Evolutionary conservation across 2,797 vertebrate genomes (phyloP).

Genomic region (Myripristis jacobus): DNA sequence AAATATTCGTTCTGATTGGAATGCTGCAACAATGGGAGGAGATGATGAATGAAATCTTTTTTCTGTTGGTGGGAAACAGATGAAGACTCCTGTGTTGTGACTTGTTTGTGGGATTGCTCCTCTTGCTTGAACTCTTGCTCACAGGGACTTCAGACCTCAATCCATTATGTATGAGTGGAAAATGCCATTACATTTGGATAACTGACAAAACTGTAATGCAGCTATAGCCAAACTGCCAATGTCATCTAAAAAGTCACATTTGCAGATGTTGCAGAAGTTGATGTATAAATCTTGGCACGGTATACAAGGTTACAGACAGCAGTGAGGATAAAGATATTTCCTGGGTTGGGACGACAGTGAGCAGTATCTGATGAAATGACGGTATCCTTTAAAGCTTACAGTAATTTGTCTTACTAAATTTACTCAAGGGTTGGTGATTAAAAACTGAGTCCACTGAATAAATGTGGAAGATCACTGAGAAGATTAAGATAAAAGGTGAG

Average conservation of each 20-base stretch:
- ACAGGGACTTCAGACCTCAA: slow-evolving; percentile 17
- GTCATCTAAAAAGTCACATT: slow-evolving; percentile 48
- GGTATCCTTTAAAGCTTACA: slow-evolving; percentile 44
- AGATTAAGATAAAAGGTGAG: not conserved
- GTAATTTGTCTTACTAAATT: slow-evolving; percentile 21
- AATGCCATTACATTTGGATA: slow-evolving; percentile 46
- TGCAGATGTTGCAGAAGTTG: slow-evolving; percentile 20
- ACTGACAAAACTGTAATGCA: slow-evolving; percentile 47
- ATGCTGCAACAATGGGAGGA: not conserved
- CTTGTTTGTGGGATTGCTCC: not conserved
- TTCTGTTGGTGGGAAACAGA: not conserved
- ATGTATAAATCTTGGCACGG: slow-evolving; percentile 55
- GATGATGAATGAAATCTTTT: too few relatives aligned
- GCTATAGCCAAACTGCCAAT: slow-evolving; percentile 33
- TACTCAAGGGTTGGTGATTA: not conserved
- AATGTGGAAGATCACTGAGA: not conserved
- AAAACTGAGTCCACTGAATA: not conserved
- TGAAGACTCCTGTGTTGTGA: slow-evolving; percentile 1
- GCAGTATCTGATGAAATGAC: slow-evolving; percentile 37
- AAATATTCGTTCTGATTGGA: slow-evolving; percentile 3
- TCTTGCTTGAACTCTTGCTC: not conserved
- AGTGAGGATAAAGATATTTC: slow-evolving; percentile 13
- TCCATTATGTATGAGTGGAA: slow-evolving; percentile 39
- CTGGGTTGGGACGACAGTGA: slow-evolving; percentile 13
- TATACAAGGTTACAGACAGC: slow-evolving; percentile 48